Percentiles rank a stretch among this genome's conserved stretches.
These are phyloP conservation scores for Lithophane semibrunnea DNA, from an alignment of 2,888 invertebrate genomes.

Conservation along the genomic window DNA sequence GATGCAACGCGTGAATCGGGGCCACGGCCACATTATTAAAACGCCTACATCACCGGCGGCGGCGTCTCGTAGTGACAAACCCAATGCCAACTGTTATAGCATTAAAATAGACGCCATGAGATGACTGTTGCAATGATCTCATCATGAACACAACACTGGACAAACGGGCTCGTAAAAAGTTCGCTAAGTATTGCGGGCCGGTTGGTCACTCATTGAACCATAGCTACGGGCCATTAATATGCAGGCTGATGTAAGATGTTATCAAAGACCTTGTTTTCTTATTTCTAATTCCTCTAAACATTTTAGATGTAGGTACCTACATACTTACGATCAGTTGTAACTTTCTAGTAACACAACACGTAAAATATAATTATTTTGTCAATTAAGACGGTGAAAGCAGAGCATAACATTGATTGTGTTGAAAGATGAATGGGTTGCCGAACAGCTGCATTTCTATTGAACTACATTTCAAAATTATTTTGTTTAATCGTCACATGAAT, in stretches of 20 bases:
- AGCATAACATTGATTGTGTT: slow-evolving; percentile 4
- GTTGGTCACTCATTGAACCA: slow-evolving; percentile 23
- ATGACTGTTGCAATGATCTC: slow-evolving; percentile 67
- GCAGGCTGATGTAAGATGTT: slow-evolving; percentile 31
- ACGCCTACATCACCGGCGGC: slow-evolving; percentile 75
- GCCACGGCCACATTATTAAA: slow-evolving; percentile 82
- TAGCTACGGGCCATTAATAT: slow-evolving; percentile 9
- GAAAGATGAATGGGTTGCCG: not conserved
- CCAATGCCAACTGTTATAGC: slow-evolving; percentile 69
- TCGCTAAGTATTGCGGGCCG: slow-evolving; percentile 31
- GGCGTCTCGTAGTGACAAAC: slow-evolving; percentile 69
- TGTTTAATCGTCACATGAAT: not conserved
- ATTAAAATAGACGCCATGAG: slow-evolving; percentile 70
- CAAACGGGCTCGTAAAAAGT: slow-evolving; percentile 60
- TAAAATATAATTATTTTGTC: not conserved
- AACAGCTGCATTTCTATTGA: not conserved
- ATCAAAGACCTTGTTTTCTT: slow-evolving; percentile 18
- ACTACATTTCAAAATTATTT: not conserved
- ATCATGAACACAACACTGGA: slow-evolving; percentile 63
- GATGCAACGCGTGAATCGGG: slow-evolving; percentile 71
- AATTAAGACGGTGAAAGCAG: slow-evolving; percentile 13
- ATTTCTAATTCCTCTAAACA: slow-evolving; percentile 3
- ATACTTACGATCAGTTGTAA: not conserved
- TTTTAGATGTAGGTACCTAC: not conserved
- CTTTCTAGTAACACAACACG: slow-evolving; percentile 26